A percentile compares a stretch with the other conserved stretches of the same genome.
These are phyloP conservation scores for Melinaea menophilus DNA, from an alignment of 2,888 invertebrate species.

Conservation along the genomic window DNA sequence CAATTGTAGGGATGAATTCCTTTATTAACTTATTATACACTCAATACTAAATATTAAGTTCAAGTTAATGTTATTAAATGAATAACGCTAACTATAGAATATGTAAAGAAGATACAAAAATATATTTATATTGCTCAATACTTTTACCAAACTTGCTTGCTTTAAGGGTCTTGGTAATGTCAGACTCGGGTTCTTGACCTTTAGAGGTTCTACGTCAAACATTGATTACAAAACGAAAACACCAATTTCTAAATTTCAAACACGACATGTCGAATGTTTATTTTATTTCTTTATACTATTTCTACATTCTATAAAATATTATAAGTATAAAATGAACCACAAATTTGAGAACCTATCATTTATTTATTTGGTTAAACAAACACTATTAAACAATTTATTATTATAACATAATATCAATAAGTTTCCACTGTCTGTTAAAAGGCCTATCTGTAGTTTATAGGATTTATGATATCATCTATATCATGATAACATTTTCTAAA, in stretches of 20 bases:
- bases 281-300: not conserved
- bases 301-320: not conserved
- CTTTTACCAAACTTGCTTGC: not conserved
- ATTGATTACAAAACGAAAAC: constrained; percentile 1
- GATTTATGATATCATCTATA: too few species aligned
- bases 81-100: not conserved
- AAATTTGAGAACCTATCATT: too few species aligned
- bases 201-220: not conserved
- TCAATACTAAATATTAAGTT: too few species aligned
- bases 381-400: too few species aligned
- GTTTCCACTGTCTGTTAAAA: too few species aligned
- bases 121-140: not conserved
- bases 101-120: not conserved
- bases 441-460: too few species aligned
- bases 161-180: not conserved
- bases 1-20: too few species aligned
- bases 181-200: not conserved
- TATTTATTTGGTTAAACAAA: too few species aligned
- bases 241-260: not conserved
- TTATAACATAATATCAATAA: too few species aligned
- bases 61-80: too few species aligned
- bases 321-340: not conserved
- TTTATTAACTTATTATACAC: too few species aligned
- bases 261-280: not conserved
- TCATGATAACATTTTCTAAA: too few species aligned